A percentile compares a stretch with the other conserved stretches of the same genome.
phyloP scores from a whole-genome alignment of 2,888 invertebrate species.

The Helicoverpa assulta region DNA sequence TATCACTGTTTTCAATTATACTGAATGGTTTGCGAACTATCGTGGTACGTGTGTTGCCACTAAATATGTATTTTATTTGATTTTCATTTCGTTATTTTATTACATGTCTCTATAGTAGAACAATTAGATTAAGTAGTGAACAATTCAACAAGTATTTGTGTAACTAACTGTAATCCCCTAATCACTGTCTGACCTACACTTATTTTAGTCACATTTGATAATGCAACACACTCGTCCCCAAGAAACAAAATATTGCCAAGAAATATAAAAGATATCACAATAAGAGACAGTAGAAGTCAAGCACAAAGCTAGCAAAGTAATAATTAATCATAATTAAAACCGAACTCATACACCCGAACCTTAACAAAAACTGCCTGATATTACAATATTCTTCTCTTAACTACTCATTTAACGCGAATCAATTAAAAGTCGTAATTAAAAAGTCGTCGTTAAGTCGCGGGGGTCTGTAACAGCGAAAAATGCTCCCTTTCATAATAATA shows the following conservation, averaged over 20 bases:
- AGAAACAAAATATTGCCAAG: neutral
- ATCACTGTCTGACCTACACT: too few species aligned
- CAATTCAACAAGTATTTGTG: too few species aligned
- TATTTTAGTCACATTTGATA: too few species aligned
- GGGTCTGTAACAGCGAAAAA: conserved; percentile 56
- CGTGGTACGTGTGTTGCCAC: neutral
- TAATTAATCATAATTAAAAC: conserved; percentile 37
- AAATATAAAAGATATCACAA: conserved; percentile 9
- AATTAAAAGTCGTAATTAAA: conserved; percentile 64
- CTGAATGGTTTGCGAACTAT: conserved; percentile 9
- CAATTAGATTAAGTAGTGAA: too few species aligned
- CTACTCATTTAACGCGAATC: conserved; percentile 56
- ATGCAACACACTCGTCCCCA: too few species aligned
- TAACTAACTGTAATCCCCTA: too few species aligned
- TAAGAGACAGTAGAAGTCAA: conserved; percentile 6
- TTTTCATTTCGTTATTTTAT: neutral
- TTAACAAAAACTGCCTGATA: conserved; percentile 48
- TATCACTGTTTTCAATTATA: conserved; percentile 46
- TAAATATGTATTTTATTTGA: conserved; percentile 4
- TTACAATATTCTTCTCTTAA: conserved; percentile 42
- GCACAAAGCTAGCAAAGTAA: neutral
- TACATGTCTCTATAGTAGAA: too few species aligned
- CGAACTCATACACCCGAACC: conserved; percentile 13
- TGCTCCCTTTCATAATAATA: conserved; percentile 48
- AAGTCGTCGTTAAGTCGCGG: conserved; percentile 50